Percentiles rank a stretch among this genome's conserved stretches.
Conservation (phyloP, 2,113 vertebrate species). For the Pteruthius melanotis region DNA sequence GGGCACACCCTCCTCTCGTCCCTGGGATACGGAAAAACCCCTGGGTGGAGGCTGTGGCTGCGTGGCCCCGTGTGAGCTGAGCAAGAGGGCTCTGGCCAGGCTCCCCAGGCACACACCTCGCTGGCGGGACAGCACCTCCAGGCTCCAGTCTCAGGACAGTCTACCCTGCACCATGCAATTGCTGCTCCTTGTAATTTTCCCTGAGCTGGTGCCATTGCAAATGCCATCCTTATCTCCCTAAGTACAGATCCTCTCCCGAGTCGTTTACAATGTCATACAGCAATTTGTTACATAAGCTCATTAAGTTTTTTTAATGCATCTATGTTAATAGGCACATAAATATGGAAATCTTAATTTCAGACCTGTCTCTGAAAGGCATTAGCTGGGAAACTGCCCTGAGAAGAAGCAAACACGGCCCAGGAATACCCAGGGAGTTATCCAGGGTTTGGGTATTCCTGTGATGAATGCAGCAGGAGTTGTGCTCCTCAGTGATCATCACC, state of each 20-base stretch:
- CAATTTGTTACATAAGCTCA: conserved; percentile 57
- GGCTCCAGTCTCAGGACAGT: conserved; percentile 29
- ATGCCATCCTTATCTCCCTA: conserved; percentile 58
- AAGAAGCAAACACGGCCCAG: conserved; percentile 8
- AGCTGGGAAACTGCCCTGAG: conserved; percentile 25
- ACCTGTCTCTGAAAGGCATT: conserved; percentile 29
- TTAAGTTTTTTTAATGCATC: conserved; percentile 42
- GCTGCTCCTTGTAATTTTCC: conserved; percentile 59
- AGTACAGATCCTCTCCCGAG: conserved; percentile 42
- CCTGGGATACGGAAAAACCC: neutral
- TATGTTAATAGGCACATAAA: conserved; percentile 40
- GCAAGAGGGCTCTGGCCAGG: neutral
- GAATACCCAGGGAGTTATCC: neutral
- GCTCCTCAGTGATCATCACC: neutral
- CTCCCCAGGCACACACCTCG: neutral
- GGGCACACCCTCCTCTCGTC: fast-evolving
- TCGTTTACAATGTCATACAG: neutral
- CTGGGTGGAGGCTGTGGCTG: neutral
- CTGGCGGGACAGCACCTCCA: neutral
- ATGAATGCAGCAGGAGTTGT: neutral
- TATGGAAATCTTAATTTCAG: conserved; percentile 48
- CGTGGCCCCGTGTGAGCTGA: neutral
- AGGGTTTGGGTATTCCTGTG: neutral
- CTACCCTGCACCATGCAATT: conserved; percentile 9
- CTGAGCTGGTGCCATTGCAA: conserved; percentile 62